A percentile compares a stretch with the other conserved stretches of the same genome.
Evolutionary conservation across 2,797 vertebrate genomes (phyloP).

Genomic region (Ibycter americanus): DNA sequence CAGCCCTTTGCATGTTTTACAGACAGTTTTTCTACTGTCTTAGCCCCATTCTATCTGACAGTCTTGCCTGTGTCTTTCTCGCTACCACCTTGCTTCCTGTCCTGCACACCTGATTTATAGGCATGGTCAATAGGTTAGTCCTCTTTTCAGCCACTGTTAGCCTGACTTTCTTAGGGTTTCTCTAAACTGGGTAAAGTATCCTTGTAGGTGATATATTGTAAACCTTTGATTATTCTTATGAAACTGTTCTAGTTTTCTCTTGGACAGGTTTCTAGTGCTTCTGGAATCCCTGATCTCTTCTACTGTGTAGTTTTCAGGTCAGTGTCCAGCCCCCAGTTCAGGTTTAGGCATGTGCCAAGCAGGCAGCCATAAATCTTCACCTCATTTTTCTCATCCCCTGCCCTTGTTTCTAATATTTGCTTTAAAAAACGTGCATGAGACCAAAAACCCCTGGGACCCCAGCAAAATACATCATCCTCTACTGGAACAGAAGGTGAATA

Average conservation of each 20-base stretch:
- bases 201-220: neutral
- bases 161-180: neutral
- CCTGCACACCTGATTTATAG: neutral
- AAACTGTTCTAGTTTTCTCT: neutral
- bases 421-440: neutral
- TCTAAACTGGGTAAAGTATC: neutral
- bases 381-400: neutral
- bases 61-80: neutral
- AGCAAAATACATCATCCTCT: neutral
- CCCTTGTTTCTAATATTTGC: neutral
- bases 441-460: neutral
- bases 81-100: neutral
- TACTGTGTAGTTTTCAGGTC: neutral
- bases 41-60: neutral
- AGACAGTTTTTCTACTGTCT: neutral
- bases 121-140: neutral
- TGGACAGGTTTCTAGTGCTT: neutral
- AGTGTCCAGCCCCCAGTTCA: neutral
- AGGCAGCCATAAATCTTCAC: neutral
- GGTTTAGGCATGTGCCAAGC: neutral
- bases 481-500: neutral
- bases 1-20: neutral
- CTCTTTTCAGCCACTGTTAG: neutral
- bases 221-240: neutral
- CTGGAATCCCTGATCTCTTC: neutral